Percentiles rank a stretch among this genome's conserved stretches.
Conservation (phyloP, 2,888 invertebrate genomes). For the Stegophylla sp. region DNA sequence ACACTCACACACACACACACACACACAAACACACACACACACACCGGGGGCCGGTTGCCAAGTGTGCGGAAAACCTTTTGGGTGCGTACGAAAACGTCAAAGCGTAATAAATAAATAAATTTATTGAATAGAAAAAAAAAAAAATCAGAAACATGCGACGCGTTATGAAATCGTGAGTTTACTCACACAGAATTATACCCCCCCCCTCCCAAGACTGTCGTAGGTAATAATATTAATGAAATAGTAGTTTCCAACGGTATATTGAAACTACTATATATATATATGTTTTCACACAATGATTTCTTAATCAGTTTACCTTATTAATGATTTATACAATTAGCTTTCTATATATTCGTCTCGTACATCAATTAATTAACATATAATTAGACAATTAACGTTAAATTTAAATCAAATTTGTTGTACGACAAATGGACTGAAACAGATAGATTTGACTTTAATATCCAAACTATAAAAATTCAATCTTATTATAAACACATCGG, state of each 20-base stretch:
- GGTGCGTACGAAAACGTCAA: background rate
- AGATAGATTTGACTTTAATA: too few relatives aligned
- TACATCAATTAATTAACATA: too few relatives aligned
- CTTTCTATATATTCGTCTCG: too few relatives aligned
- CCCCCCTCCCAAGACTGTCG: background rate
- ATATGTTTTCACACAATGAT: background rate
- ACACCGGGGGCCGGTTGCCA: background rate
- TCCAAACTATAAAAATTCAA: too few relatives aligned
- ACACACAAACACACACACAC: too few relatives aligned
- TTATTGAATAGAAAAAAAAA: background rate
- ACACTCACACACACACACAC: too few relatives aligned
- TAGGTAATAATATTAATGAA: background rate
- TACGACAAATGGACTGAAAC: too few relatives aligned
- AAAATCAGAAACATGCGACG: background rate
- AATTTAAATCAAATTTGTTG: too few relatives aligned
- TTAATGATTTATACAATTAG: too few relatives aligned
- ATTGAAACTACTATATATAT: background rate
- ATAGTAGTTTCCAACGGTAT: background rate
- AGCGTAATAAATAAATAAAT: background rate
- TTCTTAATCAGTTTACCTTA: too few relatives aligned
- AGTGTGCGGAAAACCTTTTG: conserved; percentile 30
- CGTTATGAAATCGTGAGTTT: background rate
- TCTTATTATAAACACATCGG: too few relatives aligned
- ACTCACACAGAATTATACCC: background rate
- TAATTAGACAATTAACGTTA: too few relatives aligned